These are phyloP conservation scores for Ostrea edulis DNA, from an alignment of 1,140 invertebrate species.

Conservation along the genomic window DNA sequence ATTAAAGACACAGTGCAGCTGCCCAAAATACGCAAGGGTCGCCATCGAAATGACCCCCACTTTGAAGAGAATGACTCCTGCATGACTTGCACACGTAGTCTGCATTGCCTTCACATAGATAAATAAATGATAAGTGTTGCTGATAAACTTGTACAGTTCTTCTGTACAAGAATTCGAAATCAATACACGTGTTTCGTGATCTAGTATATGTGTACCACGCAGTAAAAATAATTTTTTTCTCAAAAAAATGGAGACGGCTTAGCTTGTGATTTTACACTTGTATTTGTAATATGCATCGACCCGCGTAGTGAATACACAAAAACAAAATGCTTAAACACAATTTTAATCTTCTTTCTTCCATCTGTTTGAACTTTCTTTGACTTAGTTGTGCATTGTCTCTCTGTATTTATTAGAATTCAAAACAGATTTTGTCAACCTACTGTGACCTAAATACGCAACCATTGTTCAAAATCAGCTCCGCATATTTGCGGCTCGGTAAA, in stretches of 20 bases:
- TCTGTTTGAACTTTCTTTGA: slow-evolving; percentile 17
- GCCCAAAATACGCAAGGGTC: too few relatives aligned
- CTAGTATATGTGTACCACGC: too few relatives aligned
- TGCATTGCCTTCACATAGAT: too few relatives aligned
- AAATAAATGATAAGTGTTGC: too few relatives aligned
- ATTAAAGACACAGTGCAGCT: too few relatives aligned
- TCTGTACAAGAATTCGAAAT: too few relatives aligned
- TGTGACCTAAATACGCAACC: background rate
- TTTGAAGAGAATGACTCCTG: too few relatives aligned
- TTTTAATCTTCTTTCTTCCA: background rate
- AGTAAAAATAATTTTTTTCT: background rate
- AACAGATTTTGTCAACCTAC: background rate
- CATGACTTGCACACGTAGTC: too few relatives aligned
- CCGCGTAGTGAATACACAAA: background rate
- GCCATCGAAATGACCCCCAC: too few relatives aligned
- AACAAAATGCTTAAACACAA: background rate
- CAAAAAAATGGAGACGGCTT: background rate
- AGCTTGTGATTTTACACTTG: background rate
- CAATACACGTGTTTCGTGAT: too few relatives aligned
- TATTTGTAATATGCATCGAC: background rate
- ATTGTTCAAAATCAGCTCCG: slow-evolving; percentile 5
- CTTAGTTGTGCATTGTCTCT: background rate
- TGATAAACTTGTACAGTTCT: too few relatives aligned
- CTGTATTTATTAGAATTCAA: slow-evolving; percentile 1
- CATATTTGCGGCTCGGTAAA: slow-evolving; percentile 23